Conservation (phyloP, 2,113 vertebrate species). For the Paralichthys olivaceus region DNA sequence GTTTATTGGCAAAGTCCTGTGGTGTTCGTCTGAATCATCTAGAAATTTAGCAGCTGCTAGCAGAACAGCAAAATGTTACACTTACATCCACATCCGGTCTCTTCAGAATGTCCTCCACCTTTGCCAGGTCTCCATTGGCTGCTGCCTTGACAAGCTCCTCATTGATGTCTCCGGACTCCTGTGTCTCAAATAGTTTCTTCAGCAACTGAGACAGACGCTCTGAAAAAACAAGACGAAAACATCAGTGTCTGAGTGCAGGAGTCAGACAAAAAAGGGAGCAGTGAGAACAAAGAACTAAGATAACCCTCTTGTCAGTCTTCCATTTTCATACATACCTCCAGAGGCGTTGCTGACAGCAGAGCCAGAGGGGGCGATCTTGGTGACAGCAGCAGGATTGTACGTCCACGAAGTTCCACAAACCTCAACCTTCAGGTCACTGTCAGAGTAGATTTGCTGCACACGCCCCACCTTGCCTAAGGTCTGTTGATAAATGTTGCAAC, state of each 20-base stretch:
- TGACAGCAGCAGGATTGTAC: slow-evolving; percentile 97
- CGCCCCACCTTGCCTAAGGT: slow-evolving; percentile 98
- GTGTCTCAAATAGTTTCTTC: slow-evolving; percentile 99
- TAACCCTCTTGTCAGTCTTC: slow-evolving; percentile 8
- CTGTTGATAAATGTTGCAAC: slow-evolving; percentile 77
- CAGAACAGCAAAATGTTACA: background rate
- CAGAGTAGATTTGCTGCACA: slow-evolving; percentile 99
- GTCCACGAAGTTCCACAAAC: slow-evolving; percentile 99
- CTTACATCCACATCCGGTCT: slow-evolving; percentile 96
- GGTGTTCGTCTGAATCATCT: background rate
- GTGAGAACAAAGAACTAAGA: slow-evolving; percentile 33
- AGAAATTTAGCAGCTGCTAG: background rate
- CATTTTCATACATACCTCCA: slow-evolving; percentile 86
- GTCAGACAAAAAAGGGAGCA: slow-evolving; percentile 20
- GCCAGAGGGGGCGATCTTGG: slow-evolving; percentile 96
- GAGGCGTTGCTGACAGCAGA: slow-evolving; percentile 98
- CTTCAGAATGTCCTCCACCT: slow-evolving; percentile 98
- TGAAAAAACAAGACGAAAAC: slow-evolving; percentile 61
- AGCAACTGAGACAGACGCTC: slow-evolving; percentile 96
- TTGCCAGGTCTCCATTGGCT: slow-evolving; percentile 97
- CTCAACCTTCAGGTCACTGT: slow-evolving; percentile 98
- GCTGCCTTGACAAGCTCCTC: slow-evolving; percentile 99
- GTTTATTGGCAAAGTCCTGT: slow-evolving; percentile 4
- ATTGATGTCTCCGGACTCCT: slow-evolving; percentile 98
- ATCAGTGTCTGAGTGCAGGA: slow-evolving; percentile 22